A percentile compares a stretch with the other conserved stretches of the same genome.
Conservation (phyloP, 2,888 invertebrate species). For the Leucania comma region DNA sequence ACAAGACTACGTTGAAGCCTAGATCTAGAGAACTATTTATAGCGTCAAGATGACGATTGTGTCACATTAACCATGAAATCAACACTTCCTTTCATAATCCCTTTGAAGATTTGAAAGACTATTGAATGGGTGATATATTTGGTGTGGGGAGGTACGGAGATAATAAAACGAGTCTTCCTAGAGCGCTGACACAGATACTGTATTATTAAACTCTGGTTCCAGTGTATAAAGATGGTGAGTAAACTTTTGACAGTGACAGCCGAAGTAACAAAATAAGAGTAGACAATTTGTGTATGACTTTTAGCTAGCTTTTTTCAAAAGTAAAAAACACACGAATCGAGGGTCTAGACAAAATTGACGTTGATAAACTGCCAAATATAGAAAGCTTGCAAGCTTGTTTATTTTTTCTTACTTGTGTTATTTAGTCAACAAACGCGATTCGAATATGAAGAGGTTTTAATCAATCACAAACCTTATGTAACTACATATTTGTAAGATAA, state of each 20-base stretch:
- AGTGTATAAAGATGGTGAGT: no score
- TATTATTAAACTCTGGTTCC: no score
- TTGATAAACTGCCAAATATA: conserved; percentile 46
- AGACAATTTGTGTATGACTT: conserved; percentile 4
- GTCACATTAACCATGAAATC: conserved; percentile 22
- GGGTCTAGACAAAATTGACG: conserved; percentile 38
- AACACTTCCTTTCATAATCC: conserved; percentile 35
- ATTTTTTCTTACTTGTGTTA: background rate
- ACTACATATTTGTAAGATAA: no score
- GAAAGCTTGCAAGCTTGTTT: conserved; percentile 35
- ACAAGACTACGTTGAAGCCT: conserved; percentile 1
- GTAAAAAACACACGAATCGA: conserved; percentile 6
- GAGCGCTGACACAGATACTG: background rate
- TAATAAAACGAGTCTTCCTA: background rate
- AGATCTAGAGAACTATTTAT: conserved; percentile 22
- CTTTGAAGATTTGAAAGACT: conserved; percentile 29
- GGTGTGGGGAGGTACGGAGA: background rate
- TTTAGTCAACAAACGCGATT: conserved; percentile 8
- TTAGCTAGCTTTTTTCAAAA: background rate
- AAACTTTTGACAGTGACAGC: no score
- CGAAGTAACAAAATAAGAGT: no score
- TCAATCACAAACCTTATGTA: no score
- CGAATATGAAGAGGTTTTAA: no score
- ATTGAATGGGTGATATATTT: conserved; percentile 4
- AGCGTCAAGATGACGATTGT: conserved; percentile 6